These are phyloP conservation scores for Neoscelio sp. DNA, from an alignment of 2,888 invertebrate species.

Conservation along the genomic window DNA sequence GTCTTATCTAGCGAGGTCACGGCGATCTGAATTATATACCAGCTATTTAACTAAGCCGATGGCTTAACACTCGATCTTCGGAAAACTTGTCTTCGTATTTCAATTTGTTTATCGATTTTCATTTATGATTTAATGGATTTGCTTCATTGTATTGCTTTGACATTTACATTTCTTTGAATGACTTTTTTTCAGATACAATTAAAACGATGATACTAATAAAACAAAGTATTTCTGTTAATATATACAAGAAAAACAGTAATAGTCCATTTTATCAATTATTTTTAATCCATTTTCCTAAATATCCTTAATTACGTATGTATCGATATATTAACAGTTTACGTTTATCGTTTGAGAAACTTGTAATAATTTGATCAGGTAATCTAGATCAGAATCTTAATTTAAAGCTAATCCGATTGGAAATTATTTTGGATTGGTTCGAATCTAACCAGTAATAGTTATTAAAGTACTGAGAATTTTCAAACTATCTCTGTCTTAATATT, in stretches of 20 bases:
- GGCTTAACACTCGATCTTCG: conserved; percentile 39
- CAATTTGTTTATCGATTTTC: conserved; percentile 38
- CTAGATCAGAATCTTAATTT: conserved; percentile 54
- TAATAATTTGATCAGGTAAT: conserved; percentile 33
- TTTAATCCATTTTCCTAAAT: conserved; percentile 13
- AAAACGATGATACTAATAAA: too few relatives aligned
- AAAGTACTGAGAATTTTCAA: not conserved
- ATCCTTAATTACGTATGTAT: conserved; percentile 19
- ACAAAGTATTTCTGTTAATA: too few relatives aligned
- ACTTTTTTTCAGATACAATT: not conserved
- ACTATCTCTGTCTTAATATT: too few relatives aligned
- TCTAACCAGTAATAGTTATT: conserved; percentile 19
- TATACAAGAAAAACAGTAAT: too few relatives aligned
- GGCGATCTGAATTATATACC: conserved; percentile 60
- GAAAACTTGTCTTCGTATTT: conserved; percentile 49
- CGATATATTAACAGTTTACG: conserved; percentile 13
- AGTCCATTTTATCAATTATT: not conserved
- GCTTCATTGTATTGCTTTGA: too few relatives aligned
- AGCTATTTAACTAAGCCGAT: conserved; percentile 56
- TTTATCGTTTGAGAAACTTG: conserved; percentile 20
- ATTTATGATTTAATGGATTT: not conserved
- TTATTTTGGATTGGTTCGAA: conserved; percentile 44
- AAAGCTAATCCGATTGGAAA: conserved; percentile 49
- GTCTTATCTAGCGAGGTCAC: conserved; percentile 66
- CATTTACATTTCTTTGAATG: too few relatives aligned